Base-by-base conservation (phyloP, 2,113 vertebrate genomes). In the Nyctibius bracteatus region DNA sequence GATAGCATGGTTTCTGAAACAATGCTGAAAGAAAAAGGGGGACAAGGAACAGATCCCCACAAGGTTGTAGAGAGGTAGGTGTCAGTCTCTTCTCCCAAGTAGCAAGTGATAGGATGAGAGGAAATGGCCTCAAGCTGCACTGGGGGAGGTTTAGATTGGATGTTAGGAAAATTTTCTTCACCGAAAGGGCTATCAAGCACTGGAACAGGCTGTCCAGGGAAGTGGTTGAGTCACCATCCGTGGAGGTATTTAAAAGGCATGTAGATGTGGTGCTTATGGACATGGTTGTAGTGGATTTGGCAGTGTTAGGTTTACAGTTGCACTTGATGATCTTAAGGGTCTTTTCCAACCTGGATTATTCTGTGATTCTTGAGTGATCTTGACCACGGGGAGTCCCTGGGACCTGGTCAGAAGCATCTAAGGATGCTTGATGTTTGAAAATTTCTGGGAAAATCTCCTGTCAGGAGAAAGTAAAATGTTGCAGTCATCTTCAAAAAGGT, bases 241-340 rank as follows among this genome's bases (percentile, higher is more conserved):
- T 30, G 15, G 7, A 80, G 35, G 24, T 20, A 30, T 55, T 65
- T 23, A 80, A 66, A 88, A 81, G 44, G 5, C 2, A 1, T 14
- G 9, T 54, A 43, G 18, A 43, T 2, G 0, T 58, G 13, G 30
- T 6, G 1, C 41, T 55, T 63, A 37, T 3, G 16, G 23, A 43
- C 27, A 18, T 15, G 2, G 12, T 65, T 83, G 3, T 49, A 44
- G 21, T 12, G 10, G 18, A 65, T 21, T 83, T 54, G 33, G 28
- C 22, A 74, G 19, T 58, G 12, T 21, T 63, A 39, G 14, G 14
- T 83, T 86, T 58, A n/a, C 1, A 1, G 31, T 39, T 73, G n/a
- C 23, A 52, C 8, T 44, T 0, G 5, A 18, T 22, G 17, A 33
- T 74, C 54, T 68, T 31, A 47, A 43, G 5, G 25, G 4, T 73